phyloP scores from a whole-genome alignment of 2,113 vertebrate genomes.

The Clarias magur region DNA sequence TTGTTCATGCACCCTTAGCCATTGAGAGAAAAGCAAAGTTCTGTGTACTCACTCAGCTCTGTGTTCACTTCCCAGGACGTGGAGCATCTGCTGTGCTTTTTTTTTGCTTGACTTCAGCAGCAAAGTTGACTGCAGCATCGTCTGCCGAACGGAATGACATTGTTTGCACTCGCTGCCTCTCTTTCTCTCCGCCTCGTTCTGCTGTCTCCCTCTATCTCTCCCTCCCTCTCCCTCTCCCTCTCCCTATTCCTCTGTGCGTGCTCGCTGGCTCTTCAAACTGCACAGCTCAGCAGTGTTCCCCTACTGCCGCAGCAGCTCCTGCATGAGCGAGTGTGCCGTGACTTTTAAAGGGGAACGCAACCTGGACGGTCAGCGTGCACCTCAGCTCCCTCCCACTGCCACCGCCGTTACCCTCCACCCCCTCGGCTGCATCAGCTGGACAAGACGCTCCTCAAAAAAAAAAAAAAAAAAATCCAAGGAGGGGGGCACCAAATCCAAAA shows the following conservation, averaged over 20 bases:
- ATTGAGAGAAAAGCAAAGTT: constrained; percentile 64
- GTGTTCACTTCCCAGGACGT: constrained; percentile 38
- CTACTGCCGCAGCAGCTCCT: constrained; percentile 83
- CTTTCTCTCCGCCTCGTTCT: constrained; percentile 49
- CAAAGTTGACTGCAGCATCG: constrained; percentile 83
- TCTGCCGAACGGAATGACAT: constrained; percentile 85
- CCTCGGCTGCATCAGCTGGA: constrained; percentile 56
- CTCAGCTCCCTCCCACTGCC: constrained; percentile 57
- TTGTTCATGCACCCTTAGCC: constrained; percentile 19
- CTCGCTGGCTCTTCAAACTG: constrained; percentile 82
- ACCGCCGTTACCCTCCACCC: constrained; percentile 36
- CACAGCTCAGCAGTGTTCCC: constrained; percentile 86
- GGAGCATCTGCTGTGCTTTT: constrained; percentile 64
- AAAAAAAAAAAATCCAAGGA: not conserved
- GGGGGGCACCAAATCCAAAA: not conserved
- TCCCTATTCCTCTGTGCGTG: constrained; percentile 72
- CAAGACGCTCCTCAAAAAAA: constrained; percentile 45
- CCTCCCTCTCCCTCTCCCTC: constrained; percentile 44
- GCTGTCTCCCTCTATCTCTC: constrained; percentile 40
- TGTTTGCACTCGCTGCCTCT: constrained; percentile 67
- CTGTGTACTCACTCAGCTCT: constrained; percentile 70
- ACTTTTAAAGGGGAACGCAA: constrained; percentile 86
- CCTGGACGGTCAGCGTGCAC: constrained; percentile 73
- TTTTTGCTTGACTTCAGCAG: constrained; percentile 60
- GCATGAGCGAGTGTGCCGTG: constrained; percentile 82